Evolutionary conservation across 2,797 vertebrate species (phyloP), one percentile per base, ranked within the genome.

Genomic region (Falco rusticolus): DNA sequence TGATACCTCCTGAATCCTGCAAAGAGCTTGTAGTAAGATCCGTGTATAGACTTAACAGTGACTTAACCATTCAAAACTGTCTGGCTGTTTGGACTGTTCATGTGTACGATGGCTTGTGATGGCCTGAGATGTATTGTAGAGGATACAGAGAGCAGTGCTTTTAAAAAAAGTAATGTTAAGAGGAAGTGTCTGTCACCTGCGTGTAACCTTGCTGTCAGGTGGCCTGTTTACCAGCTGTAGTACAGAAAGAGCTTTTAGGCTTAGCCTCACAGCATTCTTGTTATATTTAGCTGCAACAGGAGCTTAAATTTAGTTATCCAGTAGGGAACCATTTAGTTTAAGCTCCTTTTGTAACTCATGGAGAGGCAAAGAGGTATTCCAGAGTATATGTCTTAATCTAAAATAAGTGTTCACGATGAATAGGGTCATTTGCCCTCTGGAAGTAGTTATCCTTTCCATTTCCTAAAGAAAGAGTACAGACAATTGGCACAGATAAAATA

Each of bases 281-380:
- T 81, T 95, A 77, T 75, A 90, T 91, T 88, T 93, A 88, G 29
- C 69, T 88, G 74, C 47, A 87, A 72, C 17, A 51, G 20, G 34
- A 89, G 57, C 87, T 94, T 92, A 80, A 61, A 90, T 90, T 77
- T 75, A 77, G 64, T 60, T 87, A 86, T 75, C 50, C 63, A 80
- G 25, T 54, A 63, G 71, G 11, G 63, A 79, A 87, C 69, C 6
- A 6, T 83, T 89, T 78, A 22, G 43, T 81, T 24, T 83, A 80
- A 86, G 51, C 51, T 83, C 45, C n/a, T 94, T 90, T 57, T 94
- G 57, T 71, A 87, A 92, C 26, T 64, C 50, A 37, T n/a, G 33
- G 41, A 81, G 53, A 75, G 48, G 29, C 20, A 88, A 25, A 79
- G n/a, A 65, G 39, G 19, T 43, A 50, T 84, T 82, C 47, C 6